Evolutionary conservation across 2,113 vertebrate species (phyloP).

Genomic region (Megaceryle maxima): DNA sequence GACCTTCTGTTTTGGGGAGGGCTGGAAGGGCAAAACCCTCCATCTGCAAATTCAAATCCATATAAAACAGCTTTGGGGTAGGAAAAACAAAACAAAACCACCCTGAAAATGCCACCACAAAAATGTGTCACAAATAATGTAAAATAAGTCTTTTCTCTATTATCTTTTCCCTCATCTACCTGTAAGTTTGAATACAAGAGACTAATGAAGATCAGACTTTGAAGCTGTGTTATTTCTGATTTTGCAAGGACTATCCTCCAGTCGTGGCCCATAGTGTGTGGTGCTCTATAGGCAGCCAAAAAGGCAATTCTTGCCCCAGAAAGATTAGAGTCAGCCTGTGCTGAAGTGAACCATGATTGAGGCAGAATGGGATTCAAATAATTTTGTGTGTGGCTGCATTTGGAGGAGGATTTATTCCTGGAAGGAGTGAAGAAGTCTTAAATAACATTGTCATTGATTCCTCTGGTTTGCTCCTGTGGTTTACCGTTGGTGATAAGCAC

Average conservation of each 20-base stretch:
- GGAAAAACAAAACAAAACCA: not conserved
- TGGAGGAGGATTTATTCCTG: not conserved
- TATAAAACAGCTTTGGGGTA: not conserved
- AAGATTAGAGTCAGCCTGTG: not conserved
- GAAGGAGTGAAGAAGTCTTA: not conserved
- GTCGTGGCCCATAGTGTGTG: not conserved
- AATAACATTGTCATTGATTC: not conserved
- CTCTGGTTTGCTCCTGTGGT: not conserved
- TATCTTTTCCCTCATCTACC: not conserved
- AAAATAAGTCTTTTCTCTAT: not conserved
- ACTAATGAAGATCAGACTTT: not conserved
- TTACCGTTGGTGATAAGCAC: not conserved
- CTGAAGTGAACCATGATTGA: not conserved
- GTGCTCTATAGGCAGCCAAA: not conserved
- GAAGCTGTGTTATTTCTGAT: not conserved
- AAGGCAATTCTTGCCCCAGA: not conserved
- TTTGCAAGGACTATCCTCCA: not conserved
- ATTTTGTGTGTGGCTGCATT: not conserved
- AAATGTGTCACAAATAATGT: not conserved
- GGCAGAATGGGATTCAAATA: not conserved
- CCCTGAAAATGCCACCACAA: not conserved
- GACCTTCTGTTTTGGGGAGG: not conserved
- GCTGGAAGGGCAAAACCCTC: not conserved
- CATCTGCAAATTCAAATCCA: not conserved
- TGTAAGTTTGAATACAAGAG: not conserved